Percentiles rank a stretch among this genome's conserved stretches.
These are phyloP conservation scores for Zaprionus lachaisei DNA, from an alignment of 1,140 invertebrate genomes.

Conservation along the genomic window DNA sequence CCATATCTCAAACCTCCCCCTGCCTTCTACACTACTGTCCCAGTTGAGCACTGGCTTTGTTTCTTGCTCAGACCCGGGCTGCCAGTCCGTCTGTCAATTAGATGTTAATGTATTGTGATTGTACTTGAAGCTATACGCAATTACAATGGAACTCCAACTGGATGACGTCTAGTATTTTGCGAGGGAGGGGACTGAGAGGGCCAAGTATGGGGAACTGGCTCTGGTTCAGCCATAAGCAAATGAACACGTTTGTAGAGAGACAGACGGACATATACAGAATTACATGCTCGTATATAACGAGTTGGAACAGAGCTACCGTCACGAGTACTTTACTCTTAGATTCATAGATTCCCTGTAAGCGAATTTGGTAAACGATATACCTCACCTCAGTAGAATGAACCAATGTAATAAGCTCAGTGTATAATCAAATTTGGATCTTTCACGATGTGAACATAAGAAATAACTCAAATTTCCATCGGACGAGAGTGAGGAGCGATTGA, in stretches of 20 bases:
- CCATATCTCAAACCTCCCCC: neutral
- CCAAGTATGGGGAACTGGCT: slow-evolving; percentile 4
- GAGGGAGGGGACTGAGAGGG: neutral
- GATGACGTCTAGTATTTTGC: neutral
- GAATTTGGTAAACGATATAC: neutral
- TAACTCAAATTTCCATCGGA: neutral
- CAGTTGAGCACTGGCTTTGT: slow-evolving; percentile 29
- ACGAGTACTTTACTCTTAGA: neutral
- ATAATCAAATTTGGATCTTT: neutral
- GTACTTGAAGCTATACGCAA: slow-evolving; percentile 78
- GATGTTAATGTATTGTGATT: slow-evolving; percentile 74
- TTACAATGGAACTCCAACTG: slow-evolving; percentile 73
- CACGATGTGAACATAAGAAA: neutral
- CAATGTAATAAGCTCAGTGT: neutral
- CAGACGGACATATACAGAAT: slow-evolving; percentile 44
- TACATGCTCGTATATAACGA: slow-evolving; percentile 37
- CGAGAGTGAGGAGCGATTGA: neutral
- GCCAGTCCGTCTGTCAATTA: slow-evolving; percentile 78
- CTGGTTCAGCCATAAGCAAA: slow-evolving; percentile 59
- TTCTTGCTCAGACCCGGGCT: slow-evolving; percentile 24
- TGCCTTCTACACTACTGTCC: slow-evolving; percentile 6
- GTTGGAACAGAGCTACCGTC: slow-evolving; percentile 8
- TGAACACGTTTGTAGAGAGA: slow-evolving; percentile 68
- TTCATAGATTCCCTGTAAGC: neutral
- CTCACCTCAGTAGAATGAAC: too few species aligned